Evolutionary conservation across 2,113 vertebrate genomes (phyloP).

Genomic region (Murina feae): DNA sequence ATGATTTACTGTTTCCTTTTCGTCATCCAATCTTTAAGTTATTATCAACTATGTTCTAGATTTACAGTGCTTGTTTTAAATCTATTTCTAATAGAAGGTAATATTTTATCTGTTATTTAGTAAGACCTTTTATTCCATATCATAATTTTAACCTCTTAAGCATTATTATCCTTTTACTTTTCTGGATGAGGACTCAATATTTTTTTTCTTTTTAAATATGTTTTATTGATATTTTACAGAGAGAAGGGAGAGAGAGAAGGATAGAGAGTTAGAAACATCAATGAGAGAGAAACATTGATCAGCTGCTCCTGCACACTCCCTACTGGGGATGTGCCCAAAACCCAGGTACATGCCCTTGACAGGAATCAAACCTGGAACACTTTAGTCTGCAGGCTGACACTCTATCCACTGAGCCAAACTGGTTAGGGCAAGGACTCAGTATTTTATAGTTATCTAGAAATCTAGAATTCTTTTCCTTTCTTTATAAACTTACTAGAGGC

Average conservation of each 20-base stretch:
- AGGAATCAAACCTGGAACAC: too few relatives aligned
- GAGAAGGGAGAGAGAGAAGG: too few relatives aligned
- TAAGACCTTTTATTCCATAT: background rate
- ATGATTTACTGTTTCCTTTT: slow-evolving; percentile 33
- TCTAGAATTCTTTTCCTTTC: background rate
- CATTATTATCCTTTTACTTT: background rate
- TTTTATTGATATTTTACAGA: too few relatives aligned
- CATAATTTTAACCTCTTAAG: background rate
- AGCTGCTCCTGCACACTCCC: too few relatives aligned
- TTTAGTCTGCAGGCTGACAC: too few relatives aligned
- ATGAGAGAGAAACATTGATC: too few relatives aligned
- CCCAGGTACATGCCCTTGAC: too few relatives aligned
- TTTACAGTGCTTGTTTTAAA: background rate
- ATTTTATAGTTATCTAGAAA: slow-evolving; percentile 2
- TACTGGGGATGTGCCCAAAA: too few relatives aligned
- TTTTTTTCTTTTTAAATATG: too few relatives aligned
- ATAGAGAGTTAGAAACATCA: too few relatives aligned
- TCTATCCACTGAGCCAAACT: too few relatives aligned
- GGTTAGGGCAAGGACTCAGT: too few relatives aligned
- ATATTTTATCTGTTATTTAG: background rate
- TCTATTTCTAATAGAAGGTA: background rate
- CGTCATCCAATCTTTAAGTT: background rate
- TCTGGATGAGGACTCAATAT: background rate
- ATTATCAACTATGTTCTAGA: background rate
- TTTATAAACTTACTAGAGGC: background rate